Conservation (phyloP, 2,113 vertebrate genomes). For the Ctenodactylus gundi region DNA sequence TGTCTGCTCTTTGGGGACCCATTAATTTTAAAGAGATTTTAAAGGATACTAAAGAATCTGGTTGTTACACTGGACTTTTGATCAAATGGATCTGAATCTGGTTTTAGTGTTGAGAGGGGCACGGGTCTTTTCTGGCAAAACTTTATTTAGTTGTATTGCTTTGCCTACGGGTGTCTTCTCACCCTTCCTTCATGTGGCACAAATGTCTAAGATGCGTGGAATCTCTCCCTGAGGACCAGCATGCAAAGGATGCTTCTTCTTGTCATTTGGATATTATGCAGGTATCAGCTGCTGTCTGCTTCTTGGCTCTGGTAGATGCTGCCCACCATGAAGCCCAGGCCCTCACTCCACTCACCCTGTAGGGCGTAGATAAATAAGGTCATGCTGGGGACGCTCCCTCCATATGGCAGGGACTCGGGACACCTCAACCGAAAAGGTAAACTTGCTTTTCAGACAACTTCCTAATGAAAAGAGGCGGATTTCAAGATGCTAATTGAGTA, state of each 20-base stretch:
- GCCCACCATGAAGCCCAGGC: background rate
- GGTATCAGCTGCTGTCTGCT: background rate
- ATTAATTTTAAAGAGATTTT: slow-evolving; percentile 44
- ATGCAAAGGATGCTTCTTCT: background rate
- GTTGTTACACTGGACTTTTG: background rate
- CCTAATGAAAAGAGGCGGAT: background rate
- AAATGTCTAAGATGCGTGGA: background rate
- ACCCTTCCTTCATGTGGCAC: background rate
- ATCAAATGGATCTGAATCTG: background rate
- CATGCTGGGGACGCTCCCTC: background rate
- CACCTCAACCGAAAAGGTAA: background rate
- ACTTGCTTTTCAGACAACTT: background rate
- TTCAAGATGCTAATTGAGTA: background rate
- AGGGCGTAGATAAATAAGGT: background rate
- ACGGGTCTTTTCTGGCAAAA: background rate
- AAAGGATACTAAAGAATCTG: background rate
- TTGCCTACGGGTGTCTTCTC: background rate
- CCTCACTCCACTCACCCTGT: background rate
- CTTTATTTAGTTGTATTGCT: background rate
- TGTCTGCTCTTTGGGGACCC: background rate
- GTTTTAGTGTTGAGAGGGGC: background rate
- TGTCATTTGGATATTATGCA: background rate
- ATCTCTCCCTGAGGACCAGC: background rate
- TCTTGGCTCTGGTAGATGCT: background rate
- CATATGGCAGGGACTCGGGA: background rate